Base-by-base conservation (phyloP, 2,888 invertebrate genomes). In the Polydrusus tereticollis region DNA sequence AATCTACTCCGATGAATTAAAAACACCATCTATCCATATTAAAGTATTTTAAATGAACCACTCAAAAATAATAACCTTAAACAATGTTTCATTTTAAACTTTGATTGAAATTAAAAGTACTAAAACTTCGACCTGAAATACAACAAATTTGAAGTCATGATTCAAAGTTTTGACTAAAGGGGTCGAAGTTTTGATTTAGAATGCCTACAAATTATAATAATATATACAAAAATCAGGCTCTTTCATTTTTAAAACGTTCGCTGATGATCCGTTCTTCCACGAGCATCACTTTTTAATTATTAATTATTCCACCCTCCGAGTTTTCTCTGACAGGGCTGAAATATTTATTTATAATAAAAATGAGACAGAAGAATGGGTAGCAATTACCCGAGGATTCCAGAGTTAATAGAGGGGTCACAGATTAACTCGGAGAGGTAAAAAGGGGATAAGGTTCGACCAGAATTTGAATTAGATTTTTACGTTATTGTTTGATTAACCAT, bases 331-430 rank as follows among this genome's bases (percentile, higher is more conserved):
- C 62, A 62, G 47, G 47, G 12, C 26, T 68, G 52, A 68, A 68
- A 60, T 60, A 68, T 68, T 68, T 68, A 68, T 68, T 60, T 60
- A 68, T 68, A 68, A 60, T 52, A 68, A 68, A 68, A 68, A 60
- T 59, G 59, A 67, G 52, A 43, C 43, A 55, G 29, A 55, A 68
- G 33, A 68, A 55, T 50, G 33, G 62, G 38, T 50, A 41, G 60
- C 68, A 62, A 68, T 68, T 68, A 68, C 52, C 60, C 38, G 52
- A 50, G 68, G 47, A 52, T 36, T 60, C 43, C 62, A 33, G 62
- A 23, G 29, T 60, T 60, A 52, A 68, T 52, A 68, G 38, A 52
- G 33, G 52, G 68, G 60, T 55, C 52, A 55, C 52, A 55, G 52
- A 55, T 55, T 55, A 55, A 55, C 52, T 55, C n/a, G 33, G 29